Base-by-base conservation (phyloP, 2,888 invertebrate species). In the Meliscaeva auricollis region DNA sequence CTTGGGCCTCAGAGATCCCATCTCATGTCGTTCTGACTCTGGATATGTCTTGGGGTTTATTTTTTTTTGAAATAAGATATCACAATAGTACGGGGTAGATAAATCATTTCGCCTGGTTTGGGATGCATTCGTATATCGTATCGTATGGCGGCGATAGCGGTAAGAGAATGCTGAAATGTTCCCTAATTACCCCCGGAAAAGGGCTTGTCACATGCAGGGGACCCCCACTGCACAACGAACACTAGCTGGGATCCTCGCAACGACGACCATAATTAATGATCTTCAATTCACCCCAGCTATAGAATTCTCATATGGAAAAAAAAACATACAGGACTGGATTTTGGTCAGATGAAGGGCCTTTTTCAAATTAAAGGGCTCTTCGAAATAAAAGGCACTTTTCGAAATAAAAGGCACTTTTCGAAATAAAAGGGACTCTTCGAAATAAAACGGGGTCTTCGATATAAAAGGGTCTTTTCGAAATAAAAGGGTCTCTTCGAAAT, bases 181-280 rank as follows among this genome's bases (percentile, higher is more conserved):
- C 73, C 46, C 76, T 85, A 85, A 85, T 85, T 85, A 85, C 85
- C 73, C 76, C 62, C 73, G 69, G 81, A 50, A 73, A 85, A 85
- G 76, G 80, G 80, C 74, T 75, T 58, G 75, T 50, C 66, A 20
- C 30, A 69, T 22, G 30, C 54, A 72, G 35, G 35, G 70, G 85
- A 85, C 81, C 85, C 85, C 85, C 72, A 77, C 81, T 56, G 70
- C 30, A 75, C 35, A n/a, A n/a, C n/a, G n/a, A n/a, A 52, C 48
- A 38, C 58, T 13, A 5, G 5, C 41, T 26, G 30, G 60, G 72
- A 80, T 79, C 70, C 70, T 75, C 75, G 20, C 44, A 32, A 56
- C 72, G 54, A 64, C 73, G 54, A 48, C 50, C 35, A 68, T 77
- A 76, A 81, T 85, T 85, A 85, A 85, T 81, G 85, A 77, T 77